Evolutionary conservation across 2,797 vertebrate genomes (phyloP), one percentile per base, ranked within the genome.

Genomic region (Odontamblyopus rebecca): DNA sequence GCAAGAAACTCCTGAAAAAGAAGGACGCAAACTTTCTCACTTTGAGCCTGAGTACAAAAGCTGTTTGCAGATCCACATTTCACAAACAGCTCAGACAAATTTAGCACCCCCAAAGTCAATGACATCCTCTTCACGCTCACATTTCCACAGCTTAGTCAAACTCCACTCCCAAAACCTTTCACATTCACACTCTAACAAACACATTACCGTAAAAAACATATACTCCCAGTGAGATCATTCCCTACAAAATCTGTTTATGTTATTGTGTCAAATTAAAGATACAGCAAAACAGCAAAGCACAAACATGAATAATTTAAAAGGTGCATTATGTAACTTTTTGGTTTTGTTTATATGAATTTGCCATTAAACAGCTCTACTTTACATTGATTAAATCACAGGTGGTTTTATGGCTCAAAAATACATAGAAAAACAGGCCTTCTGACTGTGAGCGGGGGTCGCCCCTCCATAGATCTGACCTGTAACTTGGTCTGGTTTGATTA

Each of bases 71-170:
- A 32, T 35, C 29, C 29, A 61, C 32, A 61, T 61, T 59, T 59
- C 26, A 57, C 54, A 57, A 26, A 57, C 23, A 6, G 13, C 18
- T 15, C 16, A 1, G 18, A 51, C 50, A 15, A 12, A 27, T 30
- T 60, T 60, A 60, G 57, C 27, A 16, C 26, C 9, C 23, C 18
- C 18, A 9, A n/a, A 56, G 8, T 56, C 54, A 56, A n/a, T 5
- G 29, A 62, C 35, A 41, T 44, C n/a, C 35, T 44, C 62, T 64
- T 64, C 62, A 64, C 62, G 19, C 19, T 64, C 62, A 13, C 62
- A 64, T 30, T 61, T 64, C 4, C 7, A 13, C 61, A 13, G 32
- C n/a, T 63, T 61, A 61, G 59, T 30, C 29, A 61, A 61, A 35
- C 62, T 13, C 7, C 27, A 32, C 18, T 19, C 16, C 2, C 4